Base-by-base conservation (phyloP, 2,888 invertebrate species). In the Agriopis marginaria region DNA sequence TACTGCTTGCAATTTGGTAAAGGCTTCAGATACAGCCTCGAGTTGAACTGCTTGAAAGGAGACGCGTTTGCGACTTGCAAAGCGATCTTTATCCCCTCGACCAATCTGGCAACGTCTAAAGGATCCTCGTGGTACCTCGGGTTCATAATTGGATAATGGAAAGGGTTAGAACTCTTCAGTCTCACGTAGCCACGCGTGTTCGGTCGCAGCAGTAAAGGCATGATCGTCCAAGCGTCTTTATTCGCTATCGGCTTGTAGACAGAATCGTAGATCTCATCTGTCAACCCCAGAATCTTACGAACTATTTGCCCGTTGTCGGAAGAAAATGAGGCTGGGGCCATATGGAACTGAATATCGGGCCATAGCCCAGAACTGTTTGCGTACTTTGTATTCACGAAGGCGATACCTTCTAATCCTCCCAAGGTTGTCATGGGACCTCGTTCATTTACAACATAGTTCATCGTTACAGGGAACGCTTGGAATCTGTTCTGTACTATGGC, bases 311-410 rank as follows among this genome's bases (percentile, higher is more conserved):
- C 97, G 66, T 96, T 96, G 82, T 98, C 98, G 0, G 97, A 97
- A 68, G 97, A 97, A 51, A 98, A 96, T 0, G 97, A 97, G 0
- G 98, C 98, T 0, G 98, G 98, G 2, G 98, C 98, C 97, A 98
- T 98, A 82, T 98, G 98, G 80, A 98, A 97, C 80, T 98, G 98
- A 56, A 98, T 96, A 79, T 98, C 98, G 0, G 98, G 98, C 96
- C 97, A 97, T 73, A 96, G 95, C 1, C 96, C 95, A 2, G 97
- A 96, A 60, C 94, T 92, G 81, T 98, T 98, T 0, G 97, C 98
- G 78, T 96, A 97, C 72, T 96, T 96, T 0, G 98, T 98, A 77
- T 97, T 97, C 0, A 98, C 96, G 86, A 98, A 98, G 2, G 97
- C 98, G 63, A 98, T 91, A 0, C 97, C 98, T 91, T 98, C 98